Base-by-base conservation (phyloP, 2,888 invertebrate genomes). In the Leptopilina drosophilae region DNA sequence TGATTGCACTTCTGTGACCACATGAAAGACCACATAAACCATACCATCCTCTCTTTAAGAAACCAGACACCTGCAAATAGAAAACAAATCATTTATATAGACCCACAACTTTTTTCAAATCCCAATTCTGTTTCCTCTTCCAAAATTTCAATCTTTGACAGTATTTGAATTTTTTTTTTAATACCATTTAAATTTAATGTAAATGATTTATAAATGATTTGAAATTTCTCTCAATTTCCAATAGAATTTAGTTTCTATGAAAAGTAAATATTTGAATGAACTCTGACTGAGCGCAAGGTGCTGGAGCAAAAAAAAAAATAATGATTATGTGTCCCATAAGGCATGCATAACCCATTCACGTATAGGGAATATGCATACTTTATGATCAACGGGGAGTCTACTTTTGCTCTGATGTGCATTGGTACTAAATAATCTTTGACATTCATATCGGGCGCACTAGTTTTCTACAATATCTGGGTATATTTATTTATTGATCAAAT, bases 391-490 rank as follows among this genome's bases (percentile, higher is more conserved):
- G 67, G 77, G 75, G 76, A 42, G 75, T 65, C 69, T 73, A 8
- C 8, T 42, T 40, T 56, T 53, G n/a, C 53, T 77, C 42, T 73
- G 49, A 9, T 46, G 62, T 26, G 78, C 80, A 79, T 78, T 56
- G 56, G 73, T 15, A 78, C 76, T 81, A 82, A 84, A 84, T 85
- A 81, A 79, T 76, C 69, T 42, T 56, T 66, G 66, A 80, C 73
- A 26, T 66, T 26, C 73, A 73, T 59, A 67, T 77, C 78, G 77
- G 81, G 83, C 79, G 79, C 81, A 69, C 79, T 78, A 80, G 80
- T 84, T 81, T 80, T 81, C 33, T 79, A 76, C n/a, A 49, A 49
- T 49, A 49, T 49, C 53, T 73, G 26, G n/a, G 73, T 78, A 67
- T 76, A 81, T 84, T 80, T 81, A 82, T 84, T 79, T 73, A 56